A percentile compares a stretch with the other conserved stretches of the same genome.
These are phyloP conservation scores for Bungarus multicinctus DNA, from an alignment of 2,113 vertebrate species.

Conservation along the genomic window DNA sequence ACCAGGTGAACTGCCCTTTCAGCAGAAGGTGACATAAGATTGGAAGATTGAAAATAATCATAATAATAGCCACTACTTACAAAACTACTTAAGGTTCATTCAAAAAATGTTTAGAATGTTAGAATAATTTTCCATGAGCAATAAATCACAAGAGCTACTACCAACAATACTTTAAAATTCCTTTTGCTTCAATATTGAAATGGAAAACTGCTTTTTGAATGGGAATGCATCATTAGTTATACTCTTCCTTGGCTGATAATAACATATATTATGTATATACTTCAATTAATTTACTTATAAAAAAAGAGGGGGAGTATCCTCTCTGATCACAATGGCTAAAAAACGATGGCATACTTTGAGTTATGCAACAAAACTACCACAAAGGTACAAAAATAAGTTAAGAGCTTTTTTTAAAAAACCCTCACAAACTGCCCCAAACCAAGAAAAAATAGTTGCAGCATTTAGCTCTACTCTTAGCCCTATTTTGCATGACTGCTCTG, in stretches of 20 bases:
- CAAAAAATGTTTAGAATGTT: not conserved
- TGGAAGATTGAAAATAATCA: not conserved
- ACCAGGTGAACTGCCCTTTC: not conserved
- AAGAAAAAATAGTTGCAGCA: not conserved
- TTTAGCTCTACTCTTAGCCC: not conserved
- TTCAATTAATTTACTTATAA: not conserved
- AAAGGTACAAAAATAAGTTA: not conserved
- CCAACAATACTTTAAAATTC: not conserved
- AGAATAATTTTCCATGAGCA: not conserved
- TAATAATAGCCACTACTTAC: not conserved
- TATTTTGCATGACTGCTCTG: not conserved
- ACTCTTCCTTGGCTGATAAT: not conserved
- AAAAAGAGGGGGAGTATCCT: not conserved
- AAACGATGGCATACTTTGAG: not conserved
- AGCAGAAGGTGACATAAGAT: not conserved
- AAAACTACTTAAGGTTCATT: not conserved
- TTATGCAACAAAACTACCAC: not conserved
- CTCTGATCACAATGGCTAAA: not conserved
- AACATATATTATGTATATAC: not conserved
- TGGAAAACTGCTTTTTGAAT: not conserved
- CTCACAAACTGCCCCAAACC: not conserved
- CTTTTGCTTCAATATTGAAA: not conserved
- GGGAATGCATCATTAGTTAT: not conserved
- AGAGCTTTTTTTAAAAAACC: not conserved
- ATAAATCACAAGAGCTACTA: not conserved